Evolutionary conservation across 2,888 invertebrate genomes (phyloP).

Genomic region (Stegophylla sp.): DNA sequence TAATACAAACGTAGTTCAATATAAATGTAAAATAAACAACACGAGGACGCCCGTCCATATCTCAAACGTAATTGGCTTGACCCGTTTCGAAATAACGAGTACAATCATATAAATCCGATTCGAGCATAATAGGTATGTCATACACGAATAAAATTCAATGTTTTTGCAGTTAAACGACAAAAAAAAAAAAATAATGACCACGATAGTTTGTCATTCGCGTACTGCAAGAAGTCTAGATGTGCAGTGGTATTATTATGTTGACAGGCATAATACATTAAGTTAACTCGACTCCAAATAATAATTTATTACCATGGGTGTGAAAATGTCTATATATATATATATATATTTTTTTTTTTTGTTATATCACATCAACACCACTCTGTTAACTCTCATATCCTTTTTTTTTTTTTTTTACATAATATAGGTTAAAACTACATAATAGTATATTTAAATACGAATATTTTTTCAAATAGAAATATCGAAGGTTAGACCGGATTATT

Average conservation of each 20-base stretch:
- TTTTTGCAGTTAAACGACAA: neutral
- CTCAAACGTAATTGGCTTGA: slow-evolving; percentile 2
- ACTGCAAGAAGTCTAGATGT: neutral
- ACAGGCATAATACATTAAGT: neutral
- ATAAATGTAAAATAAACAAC: neutral
- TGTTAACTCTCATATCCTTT: neutral
- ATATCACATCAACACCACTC: neutral
- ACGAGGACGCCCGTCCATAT: neutral
- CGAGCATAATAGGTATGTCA: neutral
- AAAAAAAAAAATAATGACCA: neutral
- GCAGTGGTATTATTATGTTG: neutral
- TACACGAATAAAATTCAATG: neutral
- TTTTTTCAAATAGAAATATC: neutral
- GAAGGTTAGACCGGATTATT: too few species aligned
- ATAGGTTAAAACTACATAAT: neutral
- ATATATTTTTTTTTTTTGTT: neutral
- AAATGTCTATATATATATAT: too few species aligned
- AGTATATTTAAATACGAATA: neutral
- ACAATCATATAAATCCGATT: neutral
- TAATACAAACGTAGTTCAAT: neutral
- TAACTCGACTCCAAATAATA: neutral
- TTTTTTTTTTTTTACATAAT: neutral
- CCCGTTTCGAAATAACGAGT: neutral
- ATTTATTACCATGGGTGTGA: neutral
- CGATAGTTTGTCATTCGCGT: neutral